Evolutionary conservation across 2,888 invertebrate species (phyloP), one percentile per base, ranked within the genome.

Genomic region (Nomada fucata): DNA sequence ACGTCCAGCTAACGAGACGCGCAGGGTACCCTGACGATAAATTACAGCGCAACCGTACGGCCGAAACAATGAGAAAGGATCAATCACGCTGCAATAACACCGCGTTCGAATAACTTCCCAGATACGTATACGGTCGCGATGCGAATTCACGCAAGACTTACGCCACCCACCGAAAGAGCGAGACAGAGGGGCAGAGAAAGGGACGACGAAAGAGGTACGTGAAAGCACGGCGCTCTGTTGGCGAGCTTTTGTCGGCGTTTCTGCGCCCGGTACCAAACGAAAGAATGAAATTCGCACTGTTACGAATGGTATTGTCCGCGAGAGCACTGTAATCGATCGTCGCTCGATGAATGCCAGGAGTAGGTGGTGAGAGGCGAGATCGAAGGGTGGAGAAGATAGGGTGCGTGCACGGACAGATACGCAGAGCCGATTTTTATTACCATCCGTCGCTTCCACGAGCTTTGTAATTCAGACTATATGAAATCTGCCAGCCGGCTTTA

Each of bases 341-440:
- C 80, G 68, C 77, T 83, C 85, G 75, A 79, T 88, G 88, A 88
- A 88, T 88, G 83, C 81, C 68, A 70, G 42, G 68, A 79, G 72
- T 68, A 59, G 64, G 68, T n/a, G 71, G 65, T 50, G 69, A 53
- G 73, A 74, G 76, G 75, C 57, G 75, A 52, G 70, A 77, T 63
- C 63, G 72, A 74, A 72, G 72, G 72, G 64, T 29, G 64, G 53
- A 26, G 78, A 67, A 73, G 76, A 71, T 73, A 69, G 79, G 78
- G 60, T 79, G 82, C 88, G 88, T 83, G 79, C 75, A 85, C 78
- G 76, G 79, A 73, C 83, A 81, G 86, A 88, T 86, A 88, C 83
- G 81, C 82, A 73, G 76, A 84, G 78, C 88, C 85, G 87, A 88
- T 88, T 88, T 88, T 88, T 88, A 88, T 88, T 88, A 84, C 87